These are phyloP conservation scores for Varecia variegata DNA, from an alignment of 2,797 vertebrate genomes.

Conservation along the genomic window DNA sequence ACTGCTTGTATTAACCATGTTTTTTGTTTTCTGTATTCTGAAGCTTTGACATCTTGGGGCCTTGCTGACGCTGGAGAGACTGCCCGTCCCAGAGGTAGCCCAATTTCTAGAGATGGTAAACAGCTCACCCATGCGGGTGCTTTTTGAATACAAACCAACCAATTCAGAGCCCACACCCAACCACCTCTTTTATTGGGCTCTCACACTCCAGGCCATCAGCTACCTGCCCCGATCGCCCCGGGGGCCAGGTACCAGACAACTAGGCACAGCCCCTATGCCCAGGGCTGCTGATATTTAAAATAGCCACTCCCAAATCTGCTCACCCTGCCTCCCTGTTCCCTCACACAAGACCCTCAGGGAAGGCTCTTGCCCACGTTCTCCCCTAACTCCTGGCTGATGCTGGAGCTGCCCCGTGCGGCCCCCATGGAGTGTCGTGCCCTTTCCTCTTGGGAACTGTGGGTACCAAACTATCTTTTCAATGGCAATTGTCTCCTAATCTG, in stretches of 20 bases:
- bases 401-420: fast-evolving
- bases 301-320: background rate
- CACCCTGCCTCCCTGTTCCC: background rate
- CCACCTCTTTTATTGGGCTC: background rate
- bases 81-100: background rate
- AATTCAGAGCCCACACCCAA: background rate
- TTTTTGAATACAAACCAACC: background rate
- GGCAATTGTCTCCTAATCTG: background rate
- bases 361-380: background rate
- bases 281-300: background rate
- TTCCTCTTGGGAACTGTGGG: background rate
- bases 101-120: background rate
- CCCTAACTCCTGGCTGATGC: background rate
- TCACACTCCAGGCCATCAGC: background rate
- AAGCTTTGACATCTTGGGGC: background rate
- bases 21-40: background rate
- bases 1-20: background rate
- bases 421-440: fast-evolving
- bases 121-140: too few relatives aligned
- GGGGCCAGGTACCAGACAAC: background rate
- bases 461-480: background rate
- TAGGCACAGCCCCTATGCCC: background rate
- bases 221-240: background rate
- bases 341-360: background rate
- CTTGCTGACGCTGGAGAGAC: background rate